A percentile compares a stretch with the other conserved stretches of the same genome.
Conservation (phyloP, 2,113 vertebrate species). For the Eulacestoma nigropectus region DNA sequence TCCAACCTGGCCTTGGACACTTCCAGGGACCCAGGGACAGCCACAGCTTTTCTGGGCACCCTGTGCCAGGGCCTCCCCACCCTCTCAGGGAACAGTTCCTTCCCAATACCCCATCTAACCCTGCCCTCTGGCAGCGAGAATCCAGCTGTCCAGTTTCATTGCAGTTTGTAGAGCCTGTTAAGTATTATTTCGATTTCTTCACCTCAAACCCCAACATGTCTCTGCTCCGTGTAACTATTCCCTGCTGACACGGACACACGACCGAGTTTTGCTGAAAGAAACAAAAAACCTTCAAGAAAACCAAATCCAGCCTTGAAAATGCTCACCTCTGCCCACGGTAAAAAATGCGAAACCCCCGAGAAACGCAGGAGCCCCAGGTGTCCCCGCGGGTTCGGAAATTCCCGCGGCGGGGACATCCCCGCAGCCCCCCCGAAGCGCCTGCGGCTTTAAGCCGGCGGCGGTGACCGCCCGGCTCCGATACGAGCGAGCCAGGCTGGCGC, state of each 20-base stretch:
- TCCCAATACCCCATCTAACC: neutral
- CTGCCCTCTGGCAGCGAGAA: neutral
- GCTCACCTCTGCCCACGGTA: neutral
- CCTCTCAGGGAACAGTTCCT: fast-evolving
- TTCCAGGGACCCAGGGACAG: neutral
- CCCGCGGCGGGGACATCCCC: neutral
- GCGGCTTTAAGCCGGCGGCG: conserved; percentile 90
- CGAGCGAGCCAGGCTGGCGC: conserved; percentile 93
- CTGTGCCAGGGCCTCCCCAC: neutral
- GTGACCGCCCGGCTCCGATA: conserved; percentile 92
- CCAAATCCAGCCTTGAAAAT: neutral
- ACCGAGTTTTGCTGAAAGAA: neutral
- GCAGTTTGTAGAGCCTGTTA: neutral
- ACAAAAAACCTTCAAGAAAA: neutral
- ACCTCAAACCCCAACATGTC: neutral
- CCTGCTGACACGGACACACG: neutral
- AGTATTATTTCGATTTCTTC: neutral
- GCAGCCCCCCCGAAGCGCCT: conserved; percentile 2
- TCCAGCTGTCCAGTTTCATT: neutral
- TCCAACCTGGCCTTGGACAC: neutral
- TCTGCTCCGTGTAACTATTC: neutral
- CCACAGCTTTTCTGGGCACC: neutral
- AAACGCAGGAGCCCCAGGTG: neutral
- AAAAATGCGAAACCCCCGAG: fast-evolving
- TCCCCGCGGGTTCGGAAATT: neutral